phyloP scores from a whole-genome alignment of 2,888 invertebrate genomes.

The Acronicta alni region DNA sequence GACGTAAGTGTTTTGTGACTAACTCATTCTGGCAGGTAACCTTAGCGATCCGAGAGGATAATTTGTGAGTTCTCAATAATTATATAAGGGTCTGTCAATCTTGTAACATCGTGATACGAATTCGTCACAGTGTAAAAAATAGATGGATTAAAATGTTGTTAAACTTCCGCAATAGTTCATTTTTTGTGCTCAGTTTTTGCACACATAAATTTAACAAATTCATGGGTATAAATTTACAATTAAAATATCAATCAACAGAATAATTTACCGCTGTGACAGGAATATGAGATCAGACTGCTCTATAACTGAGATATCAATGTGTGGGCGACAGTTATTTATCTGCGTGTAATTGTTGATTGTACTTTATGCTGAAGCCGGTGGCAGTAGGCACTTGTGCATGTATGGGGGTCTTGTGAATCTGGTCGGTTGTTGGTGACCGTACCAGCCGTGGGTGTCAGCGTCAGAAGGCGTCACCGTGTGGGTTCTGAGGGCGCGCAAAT shows the following conservation, averaged over 20 bases:
- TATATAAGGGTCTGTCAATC: constrained; percentile 7
- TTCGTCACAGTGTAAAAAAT: constrained; percentile 40
- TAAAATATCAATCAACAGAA: constrained; percentile 75
- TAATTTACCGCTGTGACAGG: constrained; percentile 74
- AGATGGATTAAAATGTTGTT: constrained; percentile 42
- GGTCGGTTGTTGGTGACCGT: constrained; percentile 47
- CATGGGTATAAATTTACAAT: constrained; percentile 74
- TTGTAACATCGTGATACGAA: constrained; percentile 26
- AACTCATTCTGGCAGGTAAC: constrained; percentile 12
- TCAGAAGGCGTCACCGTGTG: constrained; percentile 63
- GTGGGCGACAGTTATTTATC: constrained; percentile 67
- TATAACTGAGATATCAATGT: constrained; percentile 45
- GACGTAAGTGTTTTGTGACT: constrained; percentile 10
- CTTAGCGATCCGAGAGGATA: constrained; percentile 7
- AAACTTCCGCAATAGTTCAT: constrained; percentile 49
- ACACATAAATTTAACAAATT: constrained; percentile 41
- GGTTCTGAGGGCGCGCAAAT: constrained; percentile 76
- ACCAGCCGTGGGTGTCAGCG: constrained; percentile 65
- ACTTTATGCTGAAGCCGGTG: constrained; percentile 39
- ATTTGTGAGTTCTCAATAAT: not conserved
- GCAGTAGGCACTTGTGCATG: constrained; percentile 36
- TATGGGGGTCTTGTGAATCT: constrained; percentile 44
- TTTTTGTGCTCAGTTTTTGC: constrained; percentile 53
- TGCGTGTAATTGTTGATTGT: constrained; percentile 55
- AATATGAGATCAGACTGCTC: constrained; percentile 75